Conservation (phyloP, 2,888 invertebrate genomes). For the Pseudoips prasinana region DNA sequence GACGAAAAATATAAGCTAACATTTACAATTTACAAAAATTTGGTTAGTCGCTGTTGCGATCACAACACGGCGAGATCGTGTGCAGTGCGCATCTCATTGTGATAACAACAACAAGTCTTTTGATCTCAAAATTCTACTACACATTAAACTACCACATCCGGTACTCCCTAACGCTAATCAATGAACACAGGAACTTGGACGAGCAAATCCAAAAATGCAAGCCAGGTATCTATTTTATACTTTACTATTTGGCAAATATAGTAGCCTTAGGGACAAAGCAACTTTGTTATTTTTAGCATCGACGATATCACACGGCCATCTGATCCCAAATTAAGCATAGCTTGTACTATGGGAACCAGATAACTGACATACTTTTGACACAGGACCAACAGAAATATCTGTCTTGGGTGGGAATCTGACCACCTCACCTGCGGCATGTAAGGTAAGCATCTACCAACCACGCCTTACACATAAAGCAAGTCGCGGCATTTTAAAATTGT, state of each 20-base stretch:
- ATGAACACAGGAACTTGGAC: slow-evolving; percentile 73
- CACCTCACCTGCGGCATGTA: no score
- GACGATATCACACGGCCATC: no score
- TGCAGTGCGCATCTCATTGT: slow-evolving; percentile 14
- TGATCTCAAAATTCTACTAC: slow-evolving; percentile 42
- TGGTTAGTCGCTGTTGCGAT: slow-evolving; percentile 34
- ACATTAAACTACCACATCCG: slow-evolving; percentile 36
- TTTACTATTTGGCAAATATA: slow-evolving; percentile 27
- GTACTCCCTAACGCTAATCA: slow-evolving; percentile 52
- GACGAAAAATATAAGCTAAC: slow-evolving; percentile 40
- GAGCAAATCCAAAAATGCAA: slow-evolving; percentile 58
- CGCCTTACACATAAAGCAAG: no score
- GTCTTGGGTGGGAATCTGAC: no score
- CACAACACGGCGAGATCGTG: slow-evolving; percentile 21
- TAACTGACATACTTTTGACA: no score
- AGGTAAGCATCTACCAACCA: no score
- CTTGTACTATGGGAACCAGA: no score
- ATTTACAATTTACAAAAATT: slow-evolving; percentile 39
- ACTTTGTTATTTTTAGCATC: no score
- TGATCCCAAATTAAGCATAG: no score
- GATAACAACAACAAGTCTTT: slow-evolving; percentile 41
- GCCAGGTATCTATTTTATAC: slow-evolving; percentile 35
- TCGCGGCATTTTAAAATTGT: no score
- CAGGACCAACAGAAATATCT: no score
- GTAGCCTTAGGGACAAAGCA: no score